Conservation (phyloP, 2,888 invertebrate species). For the Acrobasis consociella region DNA sequence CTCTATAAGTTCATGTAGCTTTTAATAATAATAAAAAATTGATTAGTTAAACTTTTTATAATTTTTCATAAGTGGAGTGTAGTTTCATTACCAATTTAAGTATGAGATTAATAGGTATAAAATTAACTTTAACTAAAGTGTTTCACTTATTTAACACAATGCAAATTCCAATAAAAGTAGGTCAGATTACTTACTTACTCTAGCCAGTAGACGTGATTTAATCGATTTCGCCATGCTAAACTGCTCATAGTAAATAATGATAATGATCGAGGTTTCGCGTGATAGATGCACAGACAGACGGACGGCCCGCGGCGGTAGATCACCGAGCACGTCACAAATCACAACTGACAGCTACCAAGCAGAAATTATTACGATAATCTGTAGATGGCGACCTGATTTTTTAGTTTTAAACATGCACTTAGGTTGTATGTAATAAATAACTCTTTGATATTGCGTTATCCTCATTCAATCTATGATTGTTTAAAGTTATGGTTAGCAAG, state of each 20-base stretch:
- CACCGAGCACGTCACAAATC: conserved; percentile 9
- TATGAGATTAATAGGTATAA: too few species aligned
- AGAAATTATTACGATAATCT: conserved; percentile 1
- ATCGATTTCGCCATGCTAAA: neutral
- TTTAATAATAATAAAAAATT: too few species aligned
- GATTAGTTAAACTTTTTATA: too few species aligned
- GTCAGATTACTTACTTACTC: neutral
- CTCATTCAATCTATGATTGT: too few species aligned
- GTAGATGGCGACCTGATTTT: neutral
- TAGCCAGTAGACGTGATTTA: neutral
- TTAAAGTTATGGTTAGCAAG: too few species aligned
- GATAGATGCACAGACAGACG: conserved; percentile 10
- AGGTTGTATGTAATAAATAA: too few species aligned
- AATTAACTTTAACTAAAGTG: too few species aligned
- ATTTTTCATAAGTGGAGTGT: too few species aligned
- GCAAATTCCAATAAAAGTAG: neutral
- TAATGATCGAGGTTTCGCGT: conserved; percentile 2
- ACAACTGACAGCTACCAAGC: neutral
- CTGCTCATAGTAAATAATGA: neutral
- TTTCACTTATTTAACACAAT: neutral
- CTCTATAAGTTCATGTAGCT: too few species aligned
- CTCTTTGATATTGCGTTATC: too few species aligned
- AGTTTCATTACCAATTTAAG: too few species aligned
- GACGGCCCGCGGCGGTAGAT: conserved; percentile 17
- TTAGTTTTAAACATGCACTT: too few species aligned